Conservation (phyloP, 2,113 vertebrate genomes). For the Amblyornis subalaris region DNA sequence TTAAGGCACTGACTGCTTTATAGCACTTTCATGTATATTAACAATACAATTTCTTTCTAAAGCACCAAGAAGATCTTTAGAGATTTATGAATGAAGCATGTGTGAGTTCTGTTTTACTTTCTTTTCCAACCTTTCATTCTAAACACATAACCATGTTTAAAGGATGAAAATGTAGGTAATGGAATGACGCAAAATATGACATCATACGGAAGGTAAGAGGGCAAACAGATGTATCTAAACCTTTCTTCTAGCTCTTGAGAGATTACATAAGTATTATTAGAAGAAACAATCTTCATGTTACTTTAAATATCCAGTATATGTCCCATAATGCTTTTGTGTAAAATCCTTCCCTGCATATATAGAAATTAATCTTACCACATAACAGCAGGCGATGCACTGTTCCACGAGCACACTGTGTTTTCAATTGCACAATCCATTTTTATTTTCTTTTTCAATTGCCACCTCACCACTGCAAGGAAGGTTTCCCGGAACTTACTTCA, state of each 20-base stretch:
- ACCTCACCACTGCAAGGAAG: background rate
- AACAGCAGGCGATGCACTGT: background rate
- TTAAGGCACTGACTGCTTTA: background rate
- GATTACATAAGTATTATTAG: background rate
- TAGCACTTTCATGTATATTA: background rate
- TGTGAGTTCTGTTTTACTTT: background rate
- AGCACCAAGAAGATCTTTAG: background rate
- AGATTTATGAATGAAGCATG: background rate
- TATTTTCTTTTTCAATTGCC: constrained; percentile 26
- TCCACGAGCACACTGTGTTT: background rate
- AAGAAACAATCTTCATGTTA: background rate
- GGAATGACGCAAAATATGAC: background rate
- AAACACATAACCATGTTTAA: background rate
- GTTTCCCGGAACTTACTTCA: constrained; percentile 6
- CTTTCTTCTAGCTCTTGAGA: background rate
- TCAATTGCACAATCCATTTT: constrained; percentile 20
- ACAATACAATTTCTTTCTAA: background rate
- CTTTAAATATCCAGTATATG: background rate
- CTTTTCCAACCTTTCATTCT: background rate
- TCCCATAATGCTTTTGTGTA: background rate
- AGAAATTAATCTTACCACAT: background rate
- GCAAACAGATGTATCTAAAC: background rate
- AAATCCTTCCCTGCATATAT: background rate
- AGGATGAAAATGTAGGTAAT: background rate
- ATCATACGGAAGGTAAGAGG: background rate